Evolutionary conservation across 2,797 vertebrate genomes (phyloP), one percentile per base, ranked within the genome.

Genomic region (Trematomus bernacchii): DNA sequence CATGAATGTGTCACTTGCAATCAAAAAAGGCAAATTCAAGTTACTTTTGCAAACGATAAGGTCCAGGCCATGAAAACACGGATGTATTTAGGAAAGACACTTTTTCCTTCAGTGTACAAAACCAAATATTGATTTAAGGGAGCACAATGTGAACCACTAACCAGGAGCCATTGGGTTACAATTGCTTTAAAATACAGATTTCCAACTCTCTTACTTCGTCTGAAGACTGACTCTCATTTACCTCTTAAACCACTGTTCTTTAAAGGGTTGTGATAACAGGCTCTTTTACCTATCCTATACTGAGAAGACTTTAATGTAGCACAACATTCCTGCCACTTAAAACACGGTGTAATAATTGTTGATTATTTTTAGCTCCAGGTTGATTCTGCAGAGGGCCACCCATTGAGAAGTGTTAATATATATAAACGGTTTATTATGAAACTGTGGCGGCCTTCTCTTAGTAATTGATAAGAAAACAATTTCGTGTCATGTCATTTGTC

Each of bases 261-360:
- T 55, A 7, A 73, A 44, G 21, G 19, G n/a, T 66, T 47, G 44
- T 59, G 61, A 77, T 71, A 68, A 55, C 59, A 51, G 67, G 13
- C 67, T 63, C n/a, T 4, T 43, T 72, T 55, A 44, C n/a, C 18
- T 21, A n/a, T 64, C 18, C 21, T 64, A 7, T 51, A 43, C 27
- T 46, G 4, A 65, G 18, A 59, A 12, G 12, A 33, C 21, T 61
- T 60, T 69, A 13, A 19, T 27, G 11, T 44, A 66, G 37, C 23
- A 44, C 16, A 62, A 43, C 63, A 13, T 18, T 37, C 33, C 33
- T 37, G 47, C 63, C 6, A 15, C 11, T 10, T 57, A 57, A 65
- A 68, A 21, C 50, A 61, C 12, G 54, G 33, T 53, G n/a, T 57
- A 54, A 33, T 64, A 60, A 59, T 40, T 51, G 66, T 44, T 73